Evolutionary conservation across 2,797 vertebrate genomes (phyloP), one percentile per base, ranked within the genome.

Genomic region (Phoeniculus purpureus): DNA sequence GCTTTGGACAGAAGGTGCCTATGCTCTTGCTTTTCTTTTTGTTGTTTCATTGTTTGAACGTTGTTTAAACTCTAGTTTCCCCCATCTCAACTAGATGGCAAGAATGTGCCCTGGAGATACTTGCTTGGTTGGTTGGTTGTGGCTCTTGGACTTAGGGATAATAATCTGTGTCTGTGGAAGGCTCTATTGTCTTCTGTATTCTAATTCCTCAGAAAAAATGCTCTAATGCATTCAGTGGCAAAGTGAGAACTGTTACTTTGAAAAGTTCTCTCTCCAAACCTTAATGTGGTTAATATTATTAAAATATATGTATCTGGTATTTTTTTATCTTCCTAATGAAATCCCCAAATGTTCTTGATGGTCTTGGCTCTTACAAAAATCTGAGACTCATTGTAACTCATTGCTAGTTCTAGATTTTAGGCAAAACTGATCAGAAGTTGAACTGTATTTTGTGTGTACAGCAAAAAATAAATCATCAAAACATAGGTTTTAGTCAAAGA

Each of bases 371-470:
- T 50, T 54, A 9, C 17, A 45, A 12, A 81, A 89, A 18, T 2
- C 21, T 15, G 23, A 40, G 50, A 45, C 27, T n/a, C n/a, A n/a
- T n/a, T n/a, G 5, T 73, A 67, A 50, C 43, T 77, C 23, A 23
- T 64, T 95, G 96, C 73, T n/a, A 21, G 62, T 48, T 64, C 22
- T 40, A 31, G 64, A 45, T 87, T 86, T 66, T 65, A 12, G 29
- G 15, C 73, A 59, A 79, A 89, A 86, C 64, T 80, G 90, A 25
- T 80, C 55, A 87, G 83, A 58, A 92, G 64, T 88, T 66, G 67
- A 93, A 29, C 61, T 79, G 43, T n/a, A 51, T 91, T 85, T 19
- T 84, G 25, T 73, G 26, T 56, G 7, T 59, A 9, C 16, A 70
- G 73, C 5, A 25, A 17, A 59, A 80, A 78, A 52, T 50, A 90